Conservation (phyloP, 2,888 invertebrate genomes). For the Cepaea hortensis region DNA sequence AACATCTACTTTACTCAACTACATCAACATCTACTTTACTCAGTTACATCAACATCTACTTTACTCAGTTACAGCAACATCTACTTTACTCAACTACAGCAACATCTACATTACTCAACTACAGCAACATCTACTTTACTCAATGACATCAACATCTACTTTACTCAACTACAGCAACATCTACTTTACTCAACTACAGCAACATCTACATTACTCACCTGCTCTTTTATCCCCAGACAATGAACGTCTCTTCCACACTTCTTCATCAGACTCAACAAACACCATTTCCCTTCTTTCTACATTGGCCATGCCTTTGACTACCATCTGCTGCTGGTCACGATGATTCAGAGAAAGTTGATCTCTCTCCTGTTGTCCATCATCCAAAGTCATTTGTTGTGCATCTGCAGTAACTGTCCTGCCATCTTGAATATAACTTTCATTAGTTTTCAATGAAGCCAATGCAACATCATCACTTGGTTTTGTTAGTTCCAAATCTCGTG, state of each 20-base stretch:
- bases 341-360: background rate
- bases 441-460: background rate
- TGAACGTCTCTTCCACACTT: conserved; percentile 49
- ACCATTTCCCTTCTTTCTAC: conserved; percentile 1
- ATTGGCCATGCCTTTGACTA: background rate
- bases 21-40: too few species aligned
- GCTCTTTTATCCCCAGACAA: conserved; percentile 22
- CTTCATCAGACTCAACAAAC: conserved; percentile 48
- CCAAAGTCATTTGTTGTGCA: background rate
- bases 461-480: background rate
- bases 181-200: too few species aligned
- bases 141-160: too few species aligned
- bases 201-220: background rate
- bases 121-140: too few species aligned
- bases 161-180: too few species aligned
- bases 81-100: too few species aligned
- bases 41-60: too few species aligned
- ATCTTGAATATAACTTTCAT: background rate
- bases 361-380: too few species aligned
- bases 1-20: too few species aligned
- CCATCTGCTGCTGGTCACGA: background rate
- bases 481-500: too few species aligned
- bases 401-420: background rate
- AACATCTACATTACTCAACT: too few species aligned
- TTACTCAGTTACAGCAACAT: too few species aligned